Evolutionary conservation across 2,888 invertebrate species (phyloP).

Genomic region (Conchocele bisecta): DNA sequence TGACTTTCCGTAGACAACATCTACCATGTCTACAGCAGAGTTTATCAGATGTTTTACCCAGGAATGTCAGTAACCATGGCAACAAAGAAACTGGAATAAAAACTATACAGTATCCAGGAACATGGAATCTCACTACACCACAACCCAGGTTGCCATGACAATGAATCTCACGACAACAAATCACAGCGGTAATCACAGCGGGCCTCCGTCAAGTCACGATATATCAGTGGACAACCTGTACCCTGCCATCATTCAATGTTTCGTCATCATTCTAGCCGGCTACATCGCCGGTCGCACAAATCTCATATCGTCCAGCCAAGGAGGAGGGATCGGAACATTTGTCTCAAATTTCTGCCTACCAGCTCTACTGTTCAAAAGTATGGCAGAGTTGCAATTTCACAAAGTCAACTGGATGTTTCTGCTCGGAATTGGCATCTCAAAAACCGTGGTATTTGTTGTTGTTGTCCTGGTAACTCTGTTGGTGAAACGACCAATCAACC

Average conservation of each 20-base stretch:
- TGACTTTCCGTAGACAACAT: no score
- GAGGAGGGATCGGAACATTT: constrained; percentile 92
- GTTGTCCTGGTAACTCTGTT: constrained; percentile 88
- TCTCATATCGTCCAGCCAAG: constrained; percentile 73
- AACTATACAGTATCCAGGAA: no score
- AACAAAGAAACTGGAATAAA: no score
- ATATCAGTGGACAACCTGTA: constrained; percentile 89
- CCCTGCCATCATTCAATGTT: constrained; percentile 95
- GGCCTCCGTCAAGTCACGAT: no score
- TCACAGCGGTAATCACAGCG: no score
- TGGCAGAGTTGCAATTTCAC: constrained; percentile 90
- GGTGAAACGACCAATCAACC: constrained; percentile 89
- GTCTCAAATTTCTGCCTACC: constrained; percentile 97
- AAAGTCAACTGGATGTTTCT: constrained; percentile 93
- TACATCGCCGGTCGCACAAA: constrained; percentile 80
- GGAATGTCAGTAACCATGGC: no score
- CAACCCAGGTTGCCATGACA: no score
- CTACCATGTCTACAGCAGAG: no score
- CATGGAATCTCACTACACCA: no score
- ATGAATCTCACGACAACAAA: no score
- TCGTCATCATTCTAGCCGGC: constrained; percentile 85
- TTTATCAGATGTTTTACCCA: no score
- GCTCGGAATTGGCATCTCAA: constrained; percentile 92
- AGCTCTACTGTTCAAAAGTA: constrained; percentile 93
- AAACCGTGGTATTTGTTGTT: constrained; percentile 89